Evolutionary conservation across 2,113 vertebrate genomes (phyloP).

Genomic region (Elephantulus edwardii): DNA sequence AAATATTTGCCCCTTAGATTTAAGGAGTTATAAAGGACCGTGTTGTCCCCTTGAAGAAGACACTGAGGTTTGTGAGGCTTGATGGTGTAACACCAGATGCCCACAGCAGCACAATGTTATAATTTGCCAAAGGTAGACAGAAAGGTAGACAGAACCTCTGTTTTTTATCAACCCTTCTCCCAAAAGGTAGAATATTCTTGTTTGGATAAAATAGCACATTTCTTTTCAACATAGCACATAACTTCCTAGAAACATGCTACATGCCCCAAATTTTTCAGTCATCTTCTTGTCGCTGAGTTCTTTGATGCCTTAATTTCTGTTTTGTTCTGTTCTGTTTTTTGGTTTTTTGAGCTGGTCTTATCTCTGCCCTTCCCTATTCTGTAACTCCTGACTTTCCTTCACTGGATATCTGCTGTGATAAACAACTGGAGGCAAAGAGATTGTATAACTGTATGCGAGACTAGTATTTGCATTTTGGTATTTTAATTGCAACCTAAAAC

Average conservation of each 20-base stretch:
- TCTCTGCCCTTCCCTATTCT: not conserved
- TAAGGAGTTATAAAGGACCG: constrained; percentile 38
- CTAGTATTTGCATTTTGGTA: not conserved
- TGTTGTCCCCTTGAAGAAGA: constrained; percentile 30
- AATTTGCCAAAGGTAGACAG: constrained; percentile 66
- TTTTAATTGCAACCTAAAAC: constrained; percentile 12
- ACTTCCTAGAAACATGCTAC: not conserved
- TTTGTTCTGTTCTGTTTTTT: too few relatives aligned
- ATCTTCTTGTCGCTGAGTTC: not conserved
- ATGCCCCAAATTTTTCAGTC: not conserved
- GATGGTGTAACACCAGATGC: not conserved
- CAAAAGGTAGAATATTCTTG: not conserved
- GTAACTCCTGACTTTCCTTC: not conserved
- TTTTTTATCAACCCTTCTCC: not conserved
- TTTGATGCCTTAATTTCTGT: not conserved
- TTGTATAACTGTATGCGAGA: not conserved
- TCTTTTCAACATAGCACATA: not conserved
- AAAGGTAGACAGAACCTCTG: constrained; percentile 51
- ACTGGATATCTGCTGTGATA: not conserved
- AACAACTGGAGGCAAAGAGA: not conserved
- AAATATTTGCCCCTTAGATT: constrained; percentile 39
- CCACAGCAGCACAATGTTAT: not conserved
- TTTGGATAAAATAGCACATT: constrained; percentile 40
- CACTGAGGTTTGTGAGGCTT: not conserved
- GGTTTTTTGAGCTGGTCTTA: not conserved